These are phyloP conservation scores for Amblyopsis rosae DNA, from an alignment of 2,113 vertebrate genomes.

Conservation along the genomic window DNA sequence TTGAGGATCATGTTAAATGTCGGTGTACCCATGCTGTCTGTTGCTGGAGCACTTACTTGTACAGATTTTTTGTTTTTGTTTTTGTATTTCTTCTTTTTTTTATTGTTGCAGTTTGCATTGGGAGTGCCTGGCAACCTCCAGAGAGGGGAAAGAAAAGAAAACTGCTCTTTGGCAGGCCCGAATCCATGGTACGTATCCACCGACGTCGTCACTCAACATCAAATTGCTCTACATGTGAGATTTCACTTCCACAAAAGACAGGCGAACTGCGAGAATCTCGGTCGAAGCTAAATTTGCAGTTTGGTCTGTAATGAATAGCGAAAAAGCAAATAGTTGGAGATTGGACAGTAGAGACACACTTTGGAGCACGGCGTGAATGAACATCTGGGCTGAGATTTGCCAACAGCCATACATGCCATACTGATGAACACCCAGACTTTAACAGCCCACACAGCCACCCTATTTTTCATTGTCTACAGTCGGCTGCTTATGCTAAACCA, in stretches of 20 bases:
- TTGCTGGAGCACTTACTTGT: slow-evolving; percentile 77
- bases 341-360: slow-evolving; percentile 36
- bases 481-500: slow-evolving; percentile 27
- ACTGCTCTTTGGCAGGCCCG: slow-evolving; percentile 11
- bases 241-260: slow-evolving; percentile 32
- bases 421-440: slow-evolving; percentile 53
- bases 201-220: slow-evolving; percentile 7
- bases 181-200: slow-evolving; percentile 45
- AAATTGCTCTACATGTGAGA: slow-evolving; percentile 12
- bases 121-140: slow-evolving; percentile 50
- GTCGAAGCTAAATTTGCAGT: slow-evolving; percentile 9
- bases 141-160: slow-evolving; percentile 18
- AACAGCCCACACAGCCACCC: slow-evolving; percentile 46
- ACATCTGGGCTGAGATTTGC: slow-evolving; percentile 67
- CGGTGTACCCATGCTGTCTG: slow-evolving; percentile 71
- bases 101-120: slow-evolving; percentile 56
- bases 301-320: slow-evolving; percentile 27
- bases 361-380: slow-evolving; percentile 35
- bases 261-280: slow-evolving; percentile 19
- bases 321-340: slow-evolving; percentile 16
- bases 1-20: slow-evolving; percentile 72
- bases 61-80: slow-evolving; percentile 67
- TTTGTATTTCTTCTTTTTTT: slow-evolving; percentile 41
- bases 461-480: slow-evolving; percentile 11
- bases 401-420: slow-evolving; percentile 65